These are phyloP conservation scores for Gambusia yucatana DNA, from an alignment of 2,797 vertebrate species.

Conservation along the genomic window DNA sequence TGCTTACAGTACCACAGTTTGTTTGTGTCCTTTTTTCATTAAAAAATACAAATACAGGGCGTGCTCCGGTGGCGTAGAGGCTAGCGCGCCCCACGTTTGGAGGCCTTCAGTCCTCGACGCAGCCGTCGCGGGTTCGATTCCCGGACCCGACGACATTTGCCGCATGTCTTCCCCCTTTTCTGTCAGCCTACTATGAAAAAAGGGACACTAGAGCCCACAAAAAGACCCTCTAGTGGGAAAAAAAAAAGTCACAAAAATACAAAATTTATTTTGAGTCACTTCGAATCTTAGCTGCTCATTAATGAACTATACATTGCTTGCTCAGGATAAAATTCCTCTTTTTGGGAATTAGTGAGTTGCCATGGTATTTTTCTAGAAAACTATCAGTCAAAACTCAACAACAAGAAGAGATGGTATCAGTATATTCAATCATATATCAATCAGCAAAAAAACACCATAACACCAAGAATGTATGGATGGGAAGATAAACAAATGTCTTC, in stretches of 20 bases:
- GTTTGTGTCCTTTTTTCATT: neutral
- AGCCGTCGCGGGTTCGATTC: too few species aligned
- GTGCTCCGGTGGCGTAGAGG: too few species aligned
- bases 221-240: too few species aligned
- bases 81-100: too few species aligned
- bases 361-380: neutral
- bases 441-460: neutral
- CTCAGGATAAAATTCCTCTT: neutral
- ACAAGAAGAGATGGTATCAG: neutral
- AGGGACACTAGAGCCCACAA: too few species aligned
- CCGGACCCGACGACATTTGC: too few species aligned
- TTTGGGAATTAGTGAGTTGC: neutral
- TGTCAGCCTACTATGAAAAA: too few species aligned
- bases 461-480: neutral
- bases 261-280: neutral
- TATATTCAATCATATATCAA: neutral
- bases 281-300: neutral
- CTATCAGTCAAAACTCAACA: neutral
- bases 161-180: too few species aligned
- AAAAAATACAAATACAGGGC: neutral
- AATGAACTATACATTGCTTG: neutral
- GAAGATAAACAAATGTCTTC: neutral
- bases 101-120: too few species aligned
- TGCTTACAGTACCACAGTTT: neutral
- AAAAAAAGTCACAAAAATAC: too few species aligned